Evolutionary conservation across 2,113 vertebrate species (phyloP), one percentile per base, ranked within the genome.

Genomic region (Urocolius indicus): DNA sequence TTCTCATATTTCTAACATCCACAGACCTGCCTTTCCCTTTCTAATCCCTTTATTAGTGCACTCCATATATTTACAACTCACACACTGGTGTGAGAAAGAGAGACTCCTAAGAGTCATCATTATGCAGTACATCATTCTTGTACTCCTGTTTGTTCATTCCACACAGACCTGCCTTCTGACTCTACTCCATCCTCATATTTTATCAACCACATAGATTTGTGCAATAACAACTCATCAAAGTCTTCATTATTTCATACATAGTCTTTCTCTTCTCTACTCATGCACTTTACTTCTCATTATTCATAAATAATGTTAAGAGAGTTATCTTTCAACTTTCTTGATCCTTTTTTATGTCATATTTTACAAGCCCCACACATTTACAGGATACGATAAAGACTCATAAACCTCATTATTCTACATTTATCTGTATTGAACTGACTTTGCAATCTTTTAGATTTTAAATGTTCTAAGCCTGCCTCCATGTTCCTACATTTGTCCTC

Each of bases 211-310:
- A 87, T 34, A 95, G 92, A 98, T 97, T 95, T 93, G 87, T 94
- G 94, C 10, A 89, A 95, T 96, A 98, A 96, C 16, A 95, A 97
- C 90, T 97, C 95, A 98, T 98, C 97, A 96, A 96, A 97, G 94
- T 94, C 94, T 97, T 96, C 93, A 94, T 97, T 98, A 98, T 97
- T 97, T 97, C 88, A 93, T 76, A 93, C 75, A 82, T 43, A 95
- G 77, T 93, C 94, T 96, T 93, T 93, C 72, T 86, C 91, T 96
- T 77, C 96, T 83, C 91, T 87, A 86, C 63, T 90, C 83, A 95
- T 96, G 97, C 91, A 87, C 95, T 97, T 96, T 94, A 88, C 78
- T 97, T 91, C 90, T 96, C 88, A 87, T 96, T 96, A 96, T 91
- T 97, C 96, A 97, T 97, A 97, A 97, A 97, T 96, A 97, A 98